Base-by-base conservation (phyloP, 2,113 vertebrate genomes). In the Cyanistes caeruleus region DNA sequence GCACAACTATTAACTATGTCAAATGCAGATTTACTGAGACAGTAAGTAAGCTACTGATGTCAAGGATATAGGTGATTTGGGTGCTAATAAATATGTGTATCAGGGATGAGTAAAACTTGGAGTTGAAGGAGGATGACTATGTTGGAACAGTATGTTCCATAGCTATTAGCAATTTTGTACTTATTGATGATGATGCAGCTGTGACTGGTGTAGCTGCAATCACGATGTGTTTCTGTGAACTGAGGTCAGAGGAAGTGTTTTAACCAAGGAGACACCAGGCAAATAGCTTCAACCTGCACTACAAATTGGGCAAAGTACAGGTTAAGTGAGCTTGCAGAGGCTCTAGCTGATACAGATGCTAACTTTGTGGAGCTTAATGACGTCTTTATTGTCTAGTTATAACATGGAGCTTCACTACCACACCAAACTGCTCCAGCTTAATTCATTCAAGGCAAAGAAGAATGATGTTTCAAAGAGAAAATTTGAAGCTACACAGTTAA, bases 391-490 rank as follows among this genome's bases (percentile, higher is more conserved):
- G 33, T 51, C 64, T 27, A 72, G 43, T 56, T 82, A 14, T 17
- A 93, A 60, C 25, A 58, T 2, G 41, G 70, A 76, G 52, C 62
- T 87, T 83, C 53, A n/a, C 41, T 68, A 53, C 41, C 13, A 23
- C 58, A 49, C 58, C 67, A 76, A 82, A 94, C 25, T 84, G 48
- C 58, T 89, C 58, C 58, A 75, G 14, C 27, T 25, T 25, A 84
- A 68, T 73, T 85, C 65, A 69, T 79, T 84, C 49, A 76, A 82
- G 51, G 81, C 55, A 69, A 94, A 60, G 83, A 86, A 67, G 49
- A 93, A 85, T 58, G 77, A 89, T 53, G 53, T 56, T 95, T 91
- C 70, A 76, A 64, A 76, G 93, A 7, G 8, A 59, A 93, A 94
- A 93, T 55, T 0, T 85, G 28, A 95, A 89, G 44, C 68, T 81